A percentile compares a stretch with the other conserved stretches of the same genome.
These are phyloP conservation scores for Pungitius pungitius DNA, from an alignment of 2,113 vertebrate genomes.

Conservation along the genomic window DNA sequence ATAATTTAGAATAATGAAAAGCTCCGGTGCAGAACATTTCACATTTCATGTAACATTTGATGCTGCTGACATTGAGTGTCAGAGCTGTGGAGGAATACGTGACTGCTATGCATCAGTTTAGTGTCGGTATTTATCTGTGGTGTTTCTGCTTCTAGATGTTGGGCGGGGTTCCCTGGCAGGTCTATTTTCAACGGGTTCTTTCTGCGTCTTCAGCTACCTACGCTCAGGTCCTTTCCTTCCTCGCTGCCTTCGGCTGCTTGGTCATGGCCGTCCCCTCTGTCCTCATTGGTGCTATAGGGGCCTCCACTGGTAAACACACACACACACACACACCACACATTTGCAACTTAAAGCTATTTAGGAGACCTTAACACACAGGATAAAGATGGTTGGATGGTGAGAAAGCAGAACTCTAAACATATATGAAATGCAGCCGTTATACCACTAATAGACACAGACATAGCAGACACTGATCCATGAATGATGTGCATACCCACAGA, in stretches of 20 bases:
- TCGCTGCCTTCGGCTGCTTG: constrained; percentile 94
- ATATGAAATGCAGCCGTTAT: constrained; percentile 5
- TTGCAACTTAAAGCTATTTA: neutral
- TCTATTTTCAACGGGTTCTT: constrained; percentile 97
- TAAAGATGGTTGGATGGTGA: neutral
- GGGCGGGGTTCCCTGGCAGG: constrained; percentile 98
- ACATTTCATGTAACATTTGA: neutral
- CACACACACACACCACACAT: neutral
- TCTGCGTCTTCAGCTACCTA: constrained; percentile 97
- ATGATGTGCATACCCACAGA: constrained; percentile 12
- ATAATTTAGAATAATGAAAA: neutral
- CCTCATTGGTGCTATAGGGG: constrained; percentile 95
- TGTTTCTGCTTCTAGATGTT: constrained; percentile 86
- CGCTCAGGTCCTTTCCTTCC: constrained; percentile 94
- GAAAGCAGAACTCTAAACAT: neutral
- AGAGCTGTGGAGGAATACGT: constrained; percentile 11
- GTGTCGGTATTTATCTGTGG: constrained; percentile 64
- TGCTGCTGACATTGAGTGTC: neutral
- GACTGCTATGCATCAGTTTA: constrained; percentile 34
- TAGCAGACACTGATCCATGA: constrained; percentile 29
- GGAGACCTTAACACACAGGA: neutral
- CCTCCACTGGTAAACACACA: constrained; percentile 88
- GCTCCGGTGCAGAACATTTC: neutral
- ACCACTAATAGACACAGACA: constrained; percentile 3
- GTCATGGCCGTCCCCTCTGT: constrained; percentile 94